These are phyloP conservation scores for Myotis vivesi DNA, from an alignment of 2,797 vertebrate species.

Conservation along the genomic window DNA sequence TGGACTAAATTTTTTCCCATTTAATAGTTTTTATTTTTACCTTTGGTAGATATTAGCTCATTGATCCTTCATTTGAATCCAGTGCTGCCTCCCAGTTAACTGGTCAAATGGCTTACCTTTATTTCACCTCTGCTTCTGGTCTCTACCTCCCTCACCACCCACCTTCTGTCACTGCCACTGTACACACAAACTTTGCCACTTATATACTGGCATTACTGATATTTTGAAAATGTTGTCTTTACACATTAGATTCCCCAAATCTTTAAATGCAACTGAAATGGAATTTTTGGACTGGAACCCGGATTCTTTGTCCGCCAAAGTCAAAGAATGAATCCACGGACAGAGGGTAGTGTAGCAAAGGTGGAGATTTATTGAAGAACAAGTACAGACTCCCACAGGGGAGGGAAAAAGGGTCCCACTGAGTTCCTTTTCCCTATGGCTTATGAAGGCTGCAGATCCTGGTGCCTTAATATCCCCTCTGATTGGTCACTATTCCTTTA, in stretches of 20 bases:
- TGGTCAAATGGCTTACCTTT: background rate
- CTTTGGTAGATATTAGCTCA: background rate
- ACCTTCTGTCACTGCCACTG: background rate
- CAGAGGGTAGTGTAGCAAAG: too few species aligned
- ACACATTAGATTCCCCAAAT: background rate
- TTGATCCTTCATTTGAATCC: background rate
- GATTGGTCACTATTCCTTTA: too few species aligned
- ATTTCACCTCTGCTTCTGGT: background rate
- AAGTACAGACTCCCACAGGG: too few species aligned
- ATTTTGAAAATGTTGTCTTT: background rate
- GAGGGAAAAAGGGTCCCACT: too few species aligned
- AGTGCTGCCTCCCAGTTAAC: background rate
- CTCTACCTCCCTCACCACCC: fast-evolving
- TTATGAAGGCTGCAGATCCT: too few species aligned
- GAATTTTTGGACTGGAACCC: too few species aligned
- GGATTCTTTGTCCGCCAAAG: too few species aligned
- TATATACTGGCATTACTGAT: background rate
- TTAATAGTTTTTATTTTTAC: background rate
- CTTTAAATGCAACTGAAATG: background rate
- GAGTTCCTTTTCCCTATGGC: too few species aligned
- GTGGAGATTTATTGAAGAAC: too few species aligned
- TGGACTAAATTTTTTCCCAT: background rate
- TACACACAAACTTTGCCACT: background rate
- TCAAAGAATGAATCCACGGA: too few species aligned
- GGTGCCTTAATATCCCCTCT: too few species aligned